Base-by-base conservation (phyloP, 2,888 invertebrate genomes). In the Brachyptera risi region DNA sequence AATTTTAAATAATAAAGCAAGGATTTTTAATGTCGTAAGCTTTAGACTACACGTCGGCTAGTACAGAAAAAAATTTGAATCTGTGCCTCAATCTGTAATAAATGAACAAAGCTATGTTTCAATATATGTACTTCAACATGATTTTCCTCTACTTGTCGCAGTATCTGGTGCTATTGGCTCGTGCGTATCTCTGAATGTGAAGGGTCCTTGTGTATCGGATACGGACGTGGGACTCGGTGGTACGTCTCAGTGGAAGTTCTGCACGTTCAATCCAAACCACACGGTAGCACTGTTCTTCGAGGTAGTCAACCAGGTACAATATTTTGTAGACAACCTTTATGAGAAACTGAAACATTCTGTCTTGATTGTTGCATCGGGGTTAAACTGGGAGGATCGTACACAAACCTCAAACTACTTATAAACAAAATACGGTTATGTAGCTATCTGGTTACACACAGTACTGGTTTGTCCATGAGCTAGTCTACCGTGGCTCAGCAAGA, bases 231-330 rank as follows among this genome's bases (percentile, higher is more conserved):
- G 99, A 59, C 87, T 98, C 79, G 98, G 97, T 31, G 94, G 93
- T 68, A 99, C 99, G 0, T 90, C 92, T 63, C 96, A 97, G 72
- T 99, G 99, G 99, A 98, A 98, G 78, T 86, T 99, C 79, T 97
- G 98, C 76, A 89, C 95, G 0, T 80, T 99, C 23, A 90, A 87
- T 44, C 96, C 98, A 0, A 92, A 90, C 71, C 89, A 93, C 15
- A 97, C 98, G 0, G 86, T 94, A 72, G 93, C 91, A 3, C 82
- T 97, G 68, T 96, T 97, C 79, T 97, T 99, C 76, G 99, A 99
- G 80, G 93, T 99, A 63, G 91, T 92, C 17, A 95, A 92, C 57
- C 73, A 72, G 70, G 71, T 11, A 31, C 5, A 11, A n/a, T n/a
- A n/a, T n/a, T n/a, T n/a, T n/a, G n/a, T n/a, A n/a, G n/a, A n/a